Conservation (phyloP, 2,113 vertebrate genomes). For the Salvator merianae region DNA sequence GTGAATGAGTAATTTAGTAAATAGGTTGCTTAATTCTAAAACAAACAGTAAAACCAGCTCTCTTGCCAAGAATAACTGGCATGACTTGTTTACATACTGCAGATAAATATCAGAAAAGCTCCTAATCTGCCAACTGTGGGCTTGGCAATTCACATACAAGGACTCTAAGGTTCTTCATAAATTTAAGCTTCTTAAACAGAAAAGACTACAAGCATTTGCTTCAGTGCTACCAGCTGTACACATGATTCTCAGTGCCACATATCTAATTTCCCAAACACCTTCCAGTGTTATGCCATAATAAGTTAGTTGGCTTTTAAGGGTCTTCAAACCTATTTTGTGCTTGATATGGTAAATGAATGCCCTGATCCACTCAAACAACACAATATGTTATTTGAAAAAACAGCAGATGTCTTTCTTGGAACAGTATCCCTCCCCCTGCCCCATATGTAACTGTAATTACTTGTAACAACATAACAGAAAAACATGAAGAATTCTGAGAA, state of each 20-base stretch:
- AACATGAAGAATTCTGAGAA: not conserved
- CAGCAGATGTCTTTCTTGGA: not conserved
- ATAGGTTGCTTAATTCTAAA: constrained; percentile 52
- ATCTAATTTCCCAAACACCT: not conserved
- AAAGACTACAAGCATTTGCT: not conserved
- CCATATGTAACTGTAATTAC: too few relatives aligned
- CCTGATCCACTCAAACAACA: too few relatives aligned
- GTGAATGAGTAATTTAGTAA: constrained; percentile 42
- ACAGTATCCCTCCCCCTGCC: too few relatives aligned
- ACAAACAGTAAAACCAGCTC: constrained; percentile 34
- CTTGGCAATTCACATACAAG: not conserved
- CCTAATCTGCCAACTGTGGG: constrained; percentile 19
- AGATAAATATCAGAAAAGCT: constrained; percentile 43
- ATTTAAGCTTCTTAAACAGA: not conserved
- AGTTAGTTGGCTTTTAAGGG: not conserved
- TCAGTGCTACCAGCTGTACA: not conserved
- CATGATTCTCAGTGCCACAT: not conserved
- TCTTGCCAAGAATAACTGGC: constrained; percentile 20
- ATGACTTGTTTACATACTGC: constrained; percentile 35
- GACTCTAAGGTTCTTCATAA: not conserved
- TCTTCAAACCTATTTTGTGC: not conserved
- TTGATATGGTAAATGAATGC: not conserved
- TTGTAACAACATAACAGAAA: not conserved
- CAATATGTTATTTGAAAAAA: not conserved
- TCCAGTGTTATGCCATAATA: not conserved